These are phyloP conservation scores for Tenodera sinensis DNA, from an alignment of 2,888 invertebrate genomes.

Conservation along the genomic window DNA sequence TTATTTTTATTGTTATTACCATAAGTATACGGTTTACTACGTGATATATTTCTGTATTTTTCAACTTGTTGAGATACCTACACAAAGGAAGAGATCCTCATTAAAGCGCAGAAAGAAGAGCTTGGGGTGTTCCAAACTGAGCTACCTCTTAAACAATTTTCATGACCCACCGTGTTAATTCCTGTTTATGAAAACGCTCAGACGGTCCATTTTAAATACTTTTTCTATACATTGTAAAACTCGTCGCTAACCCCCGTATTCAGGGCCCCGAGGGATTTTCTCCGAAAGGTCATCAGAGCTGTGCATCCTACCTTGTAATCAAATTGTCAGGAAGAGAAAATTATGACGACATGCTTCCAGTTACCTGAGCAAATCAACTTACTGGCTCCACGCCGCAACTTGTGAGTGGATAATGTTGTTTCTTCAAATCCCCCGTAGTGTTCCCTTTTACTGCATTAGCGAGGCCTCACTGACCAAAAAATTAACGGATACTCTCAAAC, in stretches of 20 bases:
- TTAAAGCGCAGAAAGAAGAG: background rate
- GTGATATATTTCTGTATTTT: no score
- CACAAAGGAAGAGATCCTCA: background rate
- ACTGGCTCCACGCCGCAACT: background rate
- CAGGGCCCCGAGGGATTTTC: conserved; percentile 1
- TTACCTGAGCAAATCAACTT: conserved; percentile 15
- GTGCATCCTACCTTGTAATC: conserved; percentile 26
- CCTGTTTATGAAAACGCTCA: background rate
- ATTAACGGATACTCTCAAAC: background rate
- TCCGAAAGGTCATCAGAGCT: conserved; percentile 25
- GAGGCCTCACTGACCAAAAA: conserved; percentile 7
- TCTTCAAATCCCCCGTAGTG: background rate
- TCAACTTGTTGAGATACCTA: background rate
- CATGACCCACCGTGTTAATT: background rate
- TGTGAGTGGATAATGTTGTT: conserved; percentile 10
- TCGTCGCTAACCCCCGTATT: background rate
- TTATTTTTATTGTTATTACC: no score
- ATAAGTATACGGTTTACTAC: no score
- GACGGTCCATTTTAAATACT: background rate
- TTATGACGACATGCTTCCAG: conserved; percentile 25
- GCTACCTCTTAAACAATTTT: background rate
- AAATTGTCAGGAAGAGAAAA: conserved; percentile 28
- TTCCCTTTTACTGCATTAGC: background rate
- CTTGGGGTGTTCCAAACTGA: background rate
- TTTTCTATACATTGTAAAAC: background rate